Evolutionary conservation across 2,888 invertebrate genomes (phyloP), one percentile per base, ranked within the genome.

Genomic region (Synanthedon vespiformis): DNA sequence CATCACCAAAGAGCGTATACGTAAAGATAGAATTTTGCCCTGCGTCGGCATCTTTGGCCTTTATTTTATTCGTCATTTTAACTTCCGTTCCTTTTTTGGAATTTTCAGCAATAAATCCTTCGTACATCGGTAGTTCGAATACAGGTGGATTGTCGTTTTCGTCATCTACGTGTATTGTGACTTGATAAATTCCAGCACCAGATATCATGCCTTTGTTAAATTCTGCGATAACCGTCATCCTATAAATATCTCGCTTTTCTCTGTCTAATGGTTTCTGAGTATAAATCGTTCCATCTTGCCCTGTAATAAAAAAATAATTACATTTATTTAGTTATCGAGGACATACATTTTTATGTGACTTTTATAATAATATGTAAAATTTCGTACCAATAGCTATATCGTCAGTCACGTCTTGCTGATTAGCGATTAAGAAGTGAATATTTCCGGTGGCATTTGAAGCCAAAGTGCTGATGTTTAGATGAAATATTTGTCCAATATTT

Each of bases 91-190:
- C 92, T 44, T 88, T 80, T 10, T 84, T 82, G 40, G 94, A 91
- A 73, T 97, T 95, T 80, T 97, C 97, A 48, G 85, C 80, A 13
- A 97, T 92, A 56, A 89, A 88, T 1, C 95, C 95, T 63, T 94
- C 93, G 70, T 95, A 97, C 1, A 86, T 73, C 1, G 89, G 69
- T 11, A 89, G 79, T 58, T 92, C 92, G 72, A 97, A 97, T 54
- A 90, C 76, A 0, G 97, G 97, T 3, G 95, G 89, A 66, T 95
- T 95, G 67, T 96, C 96, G 67, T 96, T 96, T 56, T 94, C 94
- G 68, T 96, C 96, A 56, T 94, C 93, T 1, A 96, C 94, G 53
- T 91, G 86, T 40, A 96, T 89, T 11, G 91, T 92, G 1, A 94
- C 92, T 88, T 94, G 94, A 68, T 94, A 94, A 54, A 94, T 92